phyloP scores from a whole-genome alignment of 2,888 invertebrate genomes.

The Parnassius smintheus region DNA sequence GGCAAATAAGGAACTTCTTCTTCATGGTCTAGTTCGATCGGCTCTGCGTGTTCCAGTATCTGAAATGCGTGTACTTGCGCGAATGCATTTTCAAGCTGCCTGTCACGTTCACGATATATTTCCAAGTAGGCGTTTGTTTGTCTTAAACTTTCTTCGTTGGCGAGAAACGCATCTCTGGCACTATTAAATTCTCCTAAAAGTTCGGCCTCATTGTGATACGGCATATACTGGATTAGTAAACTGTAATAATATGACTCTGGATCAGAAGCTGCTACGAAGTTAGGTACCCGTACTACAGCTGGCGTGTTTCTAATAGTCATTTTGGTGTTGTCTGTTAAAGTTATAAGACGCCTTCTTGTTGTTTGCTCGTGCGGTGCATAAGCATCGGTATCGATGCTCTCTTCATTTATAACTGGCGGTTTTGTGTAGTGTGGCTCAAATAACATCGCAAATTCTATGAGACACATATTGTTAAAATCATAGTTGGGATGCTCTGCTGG shows the following conservation, averaged over 20 bases:
- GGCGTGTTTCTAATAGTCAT: slow-evolving; percentile 29
- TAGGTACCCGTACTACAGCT: slow-evolving; percentile 23
- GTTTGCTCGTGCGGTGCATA: slow-evolving; percentile 11
- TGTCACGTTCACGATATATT: no score
- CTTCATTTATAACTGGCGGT: slow-evolving; percentile 25
- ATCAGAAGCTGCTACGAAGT: no score
- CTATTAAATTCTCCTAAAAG: slow-evolving; percentile 1
- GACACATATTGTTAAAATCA: slow-evolving; percentile 12
- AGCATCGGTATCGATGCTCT: slow-evolving; percentile 31
- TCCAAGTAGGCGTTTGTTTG: no score
- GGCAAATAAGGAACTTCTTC: slow-evolving; percentile 24
- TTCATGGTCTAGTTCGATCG: slow-evolving; percentile 24
- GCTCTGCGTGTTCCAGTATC: slow-evolving; percentile 30
- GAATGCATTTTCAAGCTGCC: no score
- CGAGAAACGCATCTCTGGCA: no score
- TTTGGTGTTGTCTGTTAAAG: slow-evolving; percentile 28
- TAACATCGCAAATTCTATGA: slow-evolving; percentile 35
- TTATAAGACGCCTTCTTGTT: slow-evolving; percentile 29
- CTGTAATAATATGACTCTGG: slow-evolving; percentile 22
- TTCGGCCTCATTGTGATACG: slow-evolving; percentile 32
- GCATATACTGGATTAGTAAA: slow-evolving; percentile 33
- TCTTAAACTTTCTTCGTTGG: no score
- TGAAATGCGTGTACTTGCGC: no score
- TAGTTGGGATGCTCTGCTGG: no score
- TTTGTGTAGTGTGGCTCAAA: slow-evolving; percentile 34